These are phyloP conservation scores for Nineta flava DNA, from an alignment of 2,888 invertebrate genomes.

Conservation along the genomic window DNA sequence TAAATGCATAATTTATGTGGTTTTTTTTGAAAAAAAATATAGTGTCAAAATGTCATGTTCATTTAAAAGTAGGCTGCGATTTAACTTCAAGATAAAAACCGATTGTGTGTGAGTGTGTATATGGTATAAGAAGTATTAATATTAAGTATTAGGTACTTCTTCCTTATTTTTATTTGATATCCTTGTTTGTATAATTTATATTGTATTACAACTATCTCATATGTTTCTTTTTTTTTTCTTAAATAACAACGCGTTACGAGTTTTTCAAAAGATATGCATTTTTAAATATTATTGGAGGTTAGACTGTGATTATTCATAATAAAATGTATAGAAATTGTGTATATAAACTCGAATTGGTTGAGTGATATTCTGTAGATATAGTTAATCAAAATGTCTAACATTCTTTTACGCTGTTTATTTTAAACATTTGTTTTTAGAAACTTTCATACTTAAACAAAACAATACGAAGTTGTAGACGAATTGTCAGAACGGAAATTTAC, in stretches of 20 bases:
- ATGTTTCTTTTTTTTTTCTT: not conserved
- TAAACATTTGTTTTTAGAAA: too few species aligned
- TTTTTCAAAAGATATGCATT: not conserved
- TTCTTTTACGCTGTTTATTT: too few species aligned
- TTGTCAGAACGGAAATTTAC: too few species aligned
- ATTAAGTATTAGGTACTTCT: not conserved
- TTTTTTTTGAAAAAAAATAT: not conserved
- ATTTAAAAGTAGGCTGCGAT: constrained; percentile 2
- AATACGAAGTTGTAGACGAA: too few species aligned
- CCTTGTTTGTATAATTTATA: not conserved
- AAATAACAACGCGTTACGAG: not conserved
- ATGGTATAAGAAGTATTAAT: too few species aligned
- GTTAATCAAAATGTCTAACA: too few species aligned
- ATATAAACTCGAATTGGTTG: too few species aligned
- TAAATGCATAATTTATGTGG: not conserved
- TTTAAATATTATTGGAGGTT: too few species aligned
- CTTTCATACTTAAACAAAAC: too few species aligned
- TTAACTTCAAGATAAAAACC: not conserved
- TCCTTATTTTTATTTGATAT: not conserved
- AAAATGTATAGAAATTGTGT: too few species aligned
- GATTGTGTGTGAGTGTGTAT: not conserved
- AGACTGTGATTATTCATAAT: too few species aligned
- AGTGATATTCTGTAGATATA: too few species aligned
- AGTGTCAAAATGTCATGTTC: constrained; percentile 7
- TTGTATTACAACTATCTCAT: not conserved